phyloP scores from a whole-genome alignment of 2,888 invertebrate genomes.

The Tipula lateralis region DNA sequence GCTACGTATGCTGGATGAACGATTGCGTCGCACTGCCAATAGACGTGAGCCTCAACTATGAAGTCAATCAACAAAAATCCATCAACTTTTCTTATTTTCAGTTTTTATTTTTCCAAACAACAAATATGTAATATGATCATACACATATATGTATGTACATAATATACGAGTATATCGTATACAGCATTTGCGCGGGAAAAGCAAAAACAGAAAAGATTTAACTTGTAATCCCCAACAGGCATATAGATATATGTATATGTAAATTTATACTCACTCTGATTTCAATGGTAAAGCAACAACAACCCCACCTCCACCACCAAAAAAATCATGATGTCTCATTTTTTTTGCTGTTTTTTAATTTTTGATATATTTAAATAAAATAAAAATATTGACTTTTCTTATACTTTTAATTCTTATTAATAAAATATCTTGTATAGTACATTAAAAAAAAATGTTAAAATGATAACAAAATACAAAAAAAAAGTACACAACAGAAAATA shows the following conservation, averaged over 20 bases:
- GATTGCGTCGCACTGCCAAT: no score
- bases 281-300: background rate
- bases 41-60: no score
- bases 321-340: background rate
- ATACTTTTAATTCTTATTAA: slow-evolving; percentile 24
- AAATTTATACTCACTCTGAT: background rate
- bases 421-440: background rate
- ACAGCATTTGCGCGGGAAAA: background rate
- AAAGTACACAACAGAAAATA: background rate
- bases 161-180: background rate
- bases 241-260: background rate
- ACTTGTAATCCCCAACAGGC: slow-evolving; percentile 9
- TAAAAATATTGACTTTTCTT: slow-evolving; percentile 19
- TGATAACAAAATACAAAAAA: background rate
- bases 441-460: background rate
- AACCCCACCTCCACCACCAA: background rate
- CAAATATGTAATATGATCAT: background rate
- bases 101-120: background rate
- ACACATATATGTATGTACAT: background rate
- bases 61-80: no score
- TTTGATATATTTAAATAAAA: background rate
- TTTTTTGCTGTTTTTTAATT: background rate
- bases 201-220: background rate
- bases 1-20: no score
- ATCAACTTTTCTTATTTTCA: no score